Percentiles rank a stretch among this genome's conserved stretches.
Conservation (phyloP, 2,797 vertebrate species). For the Thunnus albacares region DNA sequence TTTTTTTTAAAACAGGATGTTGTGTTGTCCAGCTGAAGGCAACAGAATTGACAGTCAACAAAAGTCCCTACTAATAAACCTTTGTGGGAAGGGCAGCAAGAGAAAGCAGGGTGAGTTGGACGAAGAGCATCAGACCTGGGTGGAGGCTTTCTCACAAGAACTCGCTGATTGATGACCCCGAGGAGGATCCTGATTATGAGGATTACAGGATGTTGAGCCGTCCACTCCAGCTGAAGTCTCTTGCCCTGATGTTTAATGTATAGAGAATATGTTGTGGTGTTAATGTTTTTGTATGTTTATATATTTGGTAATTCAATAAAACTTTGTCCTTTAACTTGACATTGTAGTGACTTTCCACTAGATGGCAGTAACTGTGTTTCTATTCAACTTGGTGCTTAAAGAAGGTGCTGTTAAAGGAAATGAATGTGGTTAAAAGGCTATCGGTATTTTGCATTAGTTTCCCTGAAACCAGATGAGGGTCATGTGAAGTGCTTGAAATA, state of each 20-base stretch:
- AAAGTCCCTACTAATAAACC: too few relatives aligned
- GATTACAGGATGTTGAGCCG: slow-evolving; percentile 36
- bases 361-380: slow-evolving; percentile 67
- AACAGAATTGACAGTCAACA: too few relatives aligned
- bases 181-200: too few relatives aligned
- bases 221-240: slow-evolving; percentile 2
- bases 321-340: slow-evolving; percentile 32
- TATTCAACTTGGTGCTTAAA: neutral
- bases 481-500: too few relatives aligned
- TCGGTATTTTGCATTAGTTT: neutral
- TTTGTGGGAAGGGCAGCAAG: too few relatives aligned
- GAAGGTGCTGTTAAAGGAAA: neutral
- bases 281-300: slow-evolving; percentile 50
- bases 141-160: too few relatives aligned
- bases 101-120: too few relatives aligned
- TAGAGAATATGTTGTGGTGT: neutral
- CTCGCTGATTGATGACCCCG: too few relatives aligned
- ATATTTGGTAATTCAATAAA: slow-evolving; percentile 73
- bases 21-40: too few relatives aligned
- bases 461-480: too few relatives aligned
- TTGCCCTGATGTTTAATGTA: slow-evolving; percentile 48
- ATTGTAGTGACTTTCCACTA: slow-evolving; percentile 57
- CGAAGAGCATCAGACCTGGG: too few relatives aligned
- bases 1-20: too few relatives aligned
- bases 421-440: neutral